Base-by-base conservation (phyloP, 2,797 vertebrate genomes). In the Peromyscus melanophrys region DNA sequence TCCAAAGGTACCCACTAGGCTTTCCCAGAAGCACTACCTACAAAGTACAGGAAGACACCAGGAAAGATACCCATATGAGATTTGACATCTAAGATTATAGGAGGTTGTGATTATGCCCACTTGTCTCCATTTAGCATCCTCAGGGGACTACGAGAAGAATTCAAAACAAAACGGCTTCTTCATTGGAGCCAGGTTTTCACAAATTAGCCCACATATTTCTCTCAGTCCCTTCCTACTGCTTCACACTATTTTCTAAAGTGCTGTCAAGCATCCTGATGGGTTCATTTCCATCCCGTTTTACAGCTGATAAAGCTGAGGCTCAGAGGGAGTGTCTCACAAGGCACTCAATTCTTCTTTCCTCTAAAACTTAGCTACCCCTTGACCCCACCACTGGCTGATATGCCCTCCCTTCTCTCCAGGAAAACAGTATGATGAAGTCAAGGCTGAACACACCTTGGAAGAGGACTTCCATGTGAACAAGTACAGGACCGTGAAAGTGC, bases 381-480 rank as follows among this genome's bases (percentile, higher is more conserved):
- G 46, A 29, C 3, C 19, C 27, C 14, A 0, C 4, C 17, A 25
- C n/a, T 11, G 34, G 21, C 90, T 95, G 63, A 84, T 27, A 0
- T 1, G 12, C 4, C 0, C 92, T 21, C 75, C 84, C 89, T 95
- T 43, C 96, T 61, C 93, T 67, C 63, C 95, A 99, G 99, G 98
- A 17, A 97, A 95, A 78, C 98, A 98, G 98, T 96, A 98, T 25
- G 46, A 86, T 16, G 97, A 98, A 95, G 99, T 99, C 55, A 25
- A 98, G 1, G 37, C 3, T 1, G 29, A 97, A 6, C 0, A 37
- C 0, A 98, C 98, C 0, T 7, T 49, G 25, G 97, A 98, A 80
- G 90, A 71, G 2, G 97, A 99, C 10, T 99, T 99, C 98, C 89
- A 98, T 0, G 99, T 99, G 97, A 98, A 99, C 8, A 94, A 98